phyloP scores from a whole-genome alignment of 2,888 invertebrate genomes.

The Eudasyphora cyanicolor region DNA sequence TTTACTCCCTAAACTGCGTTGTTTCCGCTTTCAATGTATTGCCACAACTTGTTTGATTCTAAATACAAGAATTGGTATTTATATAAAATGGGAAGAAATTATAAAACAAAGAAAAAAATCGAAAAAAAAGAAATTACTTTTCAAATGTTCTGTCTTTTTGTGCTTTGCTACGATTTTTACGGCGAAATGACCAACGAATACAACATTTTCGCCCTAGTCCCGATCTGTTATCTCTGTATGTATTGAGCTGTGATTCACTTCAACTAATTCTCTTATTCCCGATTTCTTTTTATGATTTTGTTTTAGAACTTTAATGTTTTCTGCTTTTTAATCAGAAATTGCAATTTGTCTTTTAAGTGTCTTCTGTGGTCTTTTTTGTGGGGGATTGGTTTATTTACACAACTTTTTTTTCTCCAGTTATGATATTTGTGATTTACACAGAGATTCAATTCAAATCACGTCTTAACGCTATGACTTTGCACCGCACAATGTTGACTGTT shows the following conservation, averaged over 20 bases:
- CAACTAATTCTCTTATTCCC: not conserved
- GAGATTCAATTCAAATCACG: constrained; percentile 47
- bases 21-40: constrained; percentile 19
- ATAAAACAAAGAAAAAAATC: not conserved
- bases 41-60: constrained; percentile 34
- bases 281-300: constrained; percentile 29
- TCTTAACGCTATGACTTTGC: constrained; percentile 25
- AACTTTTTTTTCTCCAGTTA: not conserved
- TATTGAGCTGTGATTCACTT: constrained; percentile 30
- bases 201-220: not conserved
- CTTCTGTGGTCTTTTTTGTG: too few relatives aligned
- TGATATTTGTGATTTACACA: not conserved
- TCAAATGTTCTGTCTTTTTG: constrained; percentile 29
- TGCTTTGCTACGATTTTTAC: not conserved
- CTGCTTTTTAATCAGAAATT: constrained; percentile 1
- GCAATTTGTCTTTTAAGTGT: constrained; percentile 13
- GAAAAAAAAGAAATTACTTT: constrained; percentile 28
- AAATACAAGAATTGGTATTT: constrained; percentile 45
- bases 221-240: not conserved
- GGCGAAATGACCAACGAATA: too few relatives aligned
- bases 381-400: not conserved
- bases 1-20: not conserved
- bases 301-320: constrained; percentile 31
- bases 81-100: constrained; percentile 21
- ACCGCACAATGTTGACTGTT: not conserved